Evolutionary conservation across 2,888 invertebrate species (phyloP), one percentile per base, ranked within the genome.

Genomic region (Coecobrya sp.): DNA sequence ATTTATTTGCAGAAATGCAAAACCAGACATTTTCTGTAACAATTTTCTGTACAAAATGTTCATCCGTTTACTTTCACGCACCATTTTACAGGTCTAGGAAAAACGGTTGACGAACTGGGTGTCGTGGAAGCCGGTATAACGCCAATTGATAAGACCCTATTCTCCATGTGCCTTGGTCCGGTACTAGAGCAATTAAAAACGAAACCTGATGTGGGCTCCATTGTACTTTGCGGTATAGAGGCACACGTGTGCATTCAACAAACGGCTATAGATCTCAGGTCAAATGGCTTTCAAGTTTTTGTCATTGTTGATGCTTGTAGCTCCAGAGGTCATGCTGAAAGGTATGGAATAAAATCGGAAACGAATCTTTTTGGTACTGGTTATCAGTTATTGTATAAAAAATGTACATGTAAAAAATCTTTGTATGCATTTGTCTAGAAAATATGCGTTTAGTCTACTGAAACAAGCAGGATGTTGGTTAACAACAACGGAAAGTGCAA

Each of bases 161-260:
- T 97, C 95, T 96, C 96, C 62, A 97, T 97, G 97, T 95, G 96
- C 86, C 93, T 96, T 19, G 96, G 96, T 10, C 96, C 96, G 45
- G 96, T 96, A 5, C 95, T 96, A 76, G 93, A 95, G 0, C 94
- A 95, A 81, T 92, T 96, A 93, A 95, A 95, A 81, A 95, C 95
- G 4, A 93, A 94, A 19, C 95, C 95, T 0, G 93, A 95, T 3
- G 87, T 95, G 0, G 93, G 94, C 62, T 95, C 96, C 7, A 95
- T 96, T 52, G 94, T 96, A 85, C 94, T 96, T 16, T 96, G 96
- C 94, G 96, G 96, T 22, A 96, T 96, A 92, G 96, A 97, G 95
- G 96, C 97, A 0, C 97, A 97, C 95, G 97, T 96, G 25, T 97
- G 97, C 95, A 96, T 97, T 11, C 96, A 96, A 94, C 96, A 97